Evolutionary conservation across 2,888 invertebrate species (phyloP), one percentile per base, ranked within the genome.

Genomic region (Piscicola geometra): DNA sequence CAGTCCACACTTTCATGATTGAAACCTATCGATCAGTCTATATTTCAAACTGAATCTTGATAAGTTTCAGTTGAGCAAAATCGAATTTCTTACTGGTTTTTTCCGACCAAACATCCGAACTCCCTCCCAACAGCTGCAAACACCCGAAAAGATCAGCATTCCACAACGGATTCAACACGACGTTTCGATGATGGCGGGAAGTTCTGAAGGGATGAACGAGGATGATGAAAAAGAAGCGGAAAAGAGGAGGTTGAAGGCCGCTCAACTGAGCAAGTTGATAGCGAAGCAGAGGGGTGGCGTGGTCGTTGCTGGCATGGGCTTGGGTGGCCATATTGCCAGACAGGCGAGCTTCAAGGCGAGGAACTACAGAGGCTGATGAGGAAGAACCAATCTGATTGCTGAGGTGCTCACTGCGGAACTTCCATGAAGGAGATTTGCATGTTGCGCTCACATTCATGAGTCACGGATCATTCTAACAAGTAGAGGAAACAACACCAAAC

Each of bases 331-430:
- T 21, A 56, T 56, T 25, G 60, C 60, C 5, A 56, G 60, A 56
- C 12, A 56, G 25, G 60, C n/a, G 25, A 56, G 60, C n/a, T 56
- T 56, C 60, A 56, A 56, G n/a, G 60, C 60, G 3, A 56, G 60
- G 60, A 41, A 41, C 15, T 41, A 41, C 15, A 41, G 15, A 15
- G 41, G 41, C 15, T 41, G 41, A 41, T 41, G 41, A 15, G 41
- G 41, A n/a, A n/a, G n/a, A n/a, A n/a, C n/a, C n/a, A n/a, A n/a
- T n/a, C n/a, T n/a, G n/a, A n/a, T n/a, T n/a, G n/a, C n/a, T n/a
- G n/a, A n/a, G n/a, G n/a, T n/a, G n/a, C n/a, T n/a, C n/a, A n/a
- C n/a, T n/a, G n/a, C n/a, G n/a, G n/a, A n/a, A n/a, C n/a, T n/a
- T n/a, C n/a, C n/a, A n/a, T n/a, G n/a, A n/a, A n/a, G n/a, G n/a